phyloP scores from a whole-genome alignment of 2,888 invertebrate genomes.

The Xanthorhoe designata region DNA sequence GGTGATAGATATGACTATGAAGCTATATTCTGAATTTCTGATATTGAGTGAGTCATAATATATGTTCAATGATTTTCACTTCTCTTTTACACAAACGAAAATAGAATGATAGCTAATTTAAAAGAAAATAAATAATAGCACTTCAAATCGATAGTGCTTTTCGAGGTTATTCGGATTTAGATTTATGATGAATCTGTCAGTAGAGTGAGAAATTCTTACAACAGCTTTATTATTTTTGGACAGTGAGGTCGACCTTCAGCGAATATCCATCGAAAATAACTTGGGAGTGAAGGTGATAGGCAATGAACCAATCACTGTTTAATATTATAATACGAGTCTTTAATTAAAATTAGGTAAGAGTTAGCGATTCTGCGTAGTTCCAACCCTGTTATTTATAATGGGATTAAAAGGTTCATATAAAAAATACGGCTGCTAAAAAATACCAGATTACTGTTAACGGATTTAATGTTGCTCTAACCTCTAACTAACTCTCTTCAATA shows the following conservation, averaged over 20 bases:
- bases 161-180: conserved; percentile 16
- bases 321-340: neutral
- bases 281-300: neutral
- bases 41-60: too few species aligned
- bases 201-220: conserved; percentile 1
- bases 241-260: conserved; percentile 1
- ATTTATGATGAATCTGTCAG: conserved; percentile 14
- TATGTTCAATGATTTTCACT: too few species aligned
- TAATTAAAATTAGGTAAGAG: too few species aligned
- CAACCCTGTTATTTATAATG: too few species aligned
- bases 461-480: too few species aligned
- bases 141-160: conserved; percentile 1
- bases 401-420: too few species aligned
- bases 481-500: too few species aligned
- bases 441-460: too few species aligned
- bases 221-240: conserved; percentile 9
- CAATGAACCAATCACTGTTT: neutral
- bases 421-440: too few species aligned
- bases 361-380: too few species aligned
- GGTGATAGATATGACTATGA: too few species aligned
- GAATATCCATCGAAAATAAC: neutral
- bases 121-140: neutral
- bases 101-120: neutral
- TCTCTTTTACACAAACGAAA: neutral
- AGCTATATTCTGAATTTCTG: neutral